These are phyloP conservation scores for Montipora capitata DNA, from an alignment of 92 coral and sea anemone genomes.

Conservation along the genomic window DNA sequence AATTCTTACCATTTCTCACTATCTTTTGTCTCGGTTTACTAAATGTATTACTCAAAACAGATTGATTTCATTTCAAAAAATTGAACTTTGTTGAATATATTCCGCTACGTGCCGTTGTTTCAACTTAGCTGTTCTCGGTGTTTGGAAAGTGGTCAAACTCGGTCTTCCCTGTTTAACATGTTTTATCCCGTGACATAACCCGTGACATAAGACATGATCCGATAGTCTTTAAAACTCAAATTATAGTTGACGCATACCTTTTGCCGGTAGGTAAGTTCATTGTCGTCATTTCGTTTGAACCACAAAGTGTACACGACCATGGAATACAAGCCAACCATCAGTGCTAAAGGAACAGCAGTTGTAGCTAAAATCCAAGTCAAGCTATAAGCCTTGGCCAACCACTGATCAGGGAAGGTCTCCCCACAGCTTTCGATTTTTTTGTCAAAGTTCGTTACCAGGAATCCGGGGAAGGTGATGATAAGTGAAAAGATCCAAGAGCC, in stretches of 20 bases:
- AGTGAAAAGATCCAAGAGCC: conserved; percentile 8
- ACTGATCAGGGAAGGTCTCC: conserved; percentile 14
- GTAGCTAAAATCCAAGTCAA: conserved; percentile 6
- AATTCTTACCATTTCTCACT: too few relatives aligned
- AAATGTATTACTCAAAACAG: too few relatives aligned
- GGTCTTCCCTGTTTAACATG: background rate
- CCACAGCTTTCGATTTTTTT: background rate
- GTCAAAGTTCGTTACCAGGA: conserved; percentile 1
- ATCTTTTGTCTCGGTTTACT: too few relatives aligned
- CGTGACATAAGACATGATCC: background rate
- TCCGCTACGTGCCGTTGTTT: too few relatives aligned
- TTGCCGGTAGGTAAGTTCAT: conserved; percentile 13
- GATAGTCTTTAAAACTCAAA: too few relatives aligned
- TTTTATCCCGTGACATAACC: background rate
- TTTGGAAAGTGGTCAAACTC: too few relatives aligned
- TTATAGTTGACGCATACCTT: background rate
- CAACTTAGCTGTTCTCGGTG: too few relatives aligned
- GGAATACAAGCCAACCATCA: conserved; percentile 32
- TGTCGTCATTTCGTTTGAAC: conserved; percentile 10
- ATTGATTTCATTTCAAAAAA: too few relatives aligned
- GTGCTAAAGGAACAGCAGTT: conserved; percentile 6
- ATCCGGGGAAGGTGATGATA: conserved; percentile 3
- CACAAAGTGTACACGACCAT: conserved; percentile 18
- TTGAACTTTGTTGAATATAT: too few relatives aligned
- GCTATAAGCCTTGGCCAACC: conserved; percentile 26